Conservation (phyloP, 2,113 vertebrate genomes). For the Otocyon megalotis region DNA sequence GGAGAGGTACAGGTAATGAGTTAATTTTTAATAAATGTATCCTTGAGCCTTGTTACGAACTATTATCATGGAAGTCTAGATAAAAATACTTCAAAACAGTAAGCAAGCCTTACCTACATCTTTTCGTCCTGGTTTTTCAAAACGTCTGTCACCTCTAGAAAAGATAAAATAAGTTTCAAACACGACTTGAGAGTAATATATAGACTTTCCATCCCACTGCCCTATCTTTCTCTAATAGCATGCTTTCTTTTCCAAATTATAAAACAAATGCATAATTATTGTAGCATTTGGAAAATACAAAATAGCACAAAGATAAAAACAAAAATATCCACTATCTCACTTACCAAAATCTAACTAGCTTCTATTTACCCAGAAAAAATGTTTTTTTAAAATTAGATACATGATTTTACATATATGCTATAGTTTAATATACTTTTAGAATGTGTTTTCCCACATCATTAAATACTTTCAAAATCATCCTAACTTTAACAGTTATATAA, state of each 20-base stretch:
- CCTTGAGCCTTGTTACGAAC: constrained; percentile 8
- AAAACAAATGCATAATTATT: constrained; percentile 10
- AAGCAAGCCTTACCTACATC: constrained; percentile 95
- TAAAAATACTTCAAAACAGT: constrained; percentile 66
- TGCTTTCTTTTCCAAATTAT: constrained; percentile 39
- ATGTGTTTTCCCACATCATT: constrained; percentile 30
- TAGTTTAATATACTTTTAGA: neutral
- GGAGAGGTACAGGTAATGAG: neutral
- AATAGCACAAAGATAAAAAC: constrained; percentile 6
- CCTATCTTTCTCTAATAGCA: constrained; percentile 18
- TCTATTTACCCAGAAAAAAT: neutral
- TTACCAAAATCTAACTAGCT: neutral
- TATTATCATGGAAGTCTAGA: neutral
- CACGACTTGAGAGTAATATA: constrained; percentile 65
- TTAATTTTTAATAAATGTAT: neutral
- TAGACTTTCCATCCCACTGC: constrained; percentile 47
- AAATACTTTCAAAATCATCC: constrained; percentile 49
- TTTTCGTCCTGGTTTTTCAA: constrained; percentile 99
- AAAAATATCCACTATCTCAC: neutral
- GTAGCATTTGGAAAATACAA: constrained; percentile 23
- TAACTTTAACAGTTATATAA: neutral
- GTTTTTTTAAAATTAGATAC: neutral
- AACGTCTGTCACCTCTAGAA: constrained; percentile 96
- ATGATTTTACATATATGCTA: neutral
- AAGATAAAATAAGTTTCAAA: constrained; percentile 84